Evolutionary conservation across 2,888 invertebrate species (phyloP).

Genomic region (Limnephilus auricula): DNA sequence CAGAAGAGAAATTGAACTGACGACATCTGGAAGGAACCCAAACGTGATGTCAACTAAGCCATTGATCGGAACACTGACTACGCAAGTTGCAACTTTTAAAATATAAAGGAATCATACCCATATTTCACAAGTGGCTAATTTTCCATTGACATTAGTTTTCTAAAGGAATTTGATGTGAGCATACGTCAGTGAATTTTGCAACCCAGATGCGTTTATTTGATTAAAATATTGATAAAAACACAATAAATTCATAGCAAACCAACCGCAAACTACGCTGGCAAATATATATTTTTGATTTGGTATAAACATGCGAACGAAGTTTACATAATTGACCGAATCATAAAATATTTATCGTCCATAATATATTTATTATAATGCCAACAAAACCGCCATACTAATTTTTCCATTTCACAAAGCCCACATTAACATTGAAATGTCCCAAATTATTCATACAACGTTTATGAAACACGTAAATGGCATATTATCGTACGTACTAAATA

Average conservation of each 20-base stretch:
- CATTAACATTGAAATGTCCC: slow-evolving; percentile 22
- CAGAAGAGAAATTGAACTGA: no score
- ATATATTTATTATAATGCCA: neutral
- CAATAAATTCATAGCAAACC: neutral
- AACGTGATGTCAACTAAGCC: no score
- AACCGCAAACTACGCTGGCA: neutral
- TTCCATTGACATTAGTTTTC: neutral
- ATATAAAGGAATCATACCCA: neutral
- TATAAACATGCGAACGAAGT: neutral
- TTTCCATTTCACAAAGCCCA: slow-evolving; percentile 25
- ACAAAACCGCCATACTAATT: slow-evolving; percentile 10
- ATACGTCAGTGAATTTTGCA: neutral
- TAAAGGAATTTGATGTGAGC: neutral
- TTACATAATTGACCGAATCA: slow-evolving; percentile 11
- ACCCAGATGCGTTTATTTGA: neutral
- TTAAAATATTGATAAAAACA: neutral
- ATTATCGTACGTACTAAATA: slow-evolving; percentile 25
- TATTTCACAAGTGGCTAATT: neutral
- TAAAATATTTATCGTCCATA: slow-evolving; percentile 20
- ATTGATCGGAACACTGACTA: no score
- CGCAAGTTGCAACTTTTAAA: neutral
- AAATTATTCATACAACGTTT: slow-evolving; percentile 26
- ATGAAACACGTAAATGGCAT: slow-evolving; percentile 18
- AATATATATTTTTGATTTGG: neutral
- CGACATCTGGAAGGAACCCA: no score